Base-by-base conservation (phyloP, 2,113 vertebrate genomes). In the Lanius collurio region DNA sequence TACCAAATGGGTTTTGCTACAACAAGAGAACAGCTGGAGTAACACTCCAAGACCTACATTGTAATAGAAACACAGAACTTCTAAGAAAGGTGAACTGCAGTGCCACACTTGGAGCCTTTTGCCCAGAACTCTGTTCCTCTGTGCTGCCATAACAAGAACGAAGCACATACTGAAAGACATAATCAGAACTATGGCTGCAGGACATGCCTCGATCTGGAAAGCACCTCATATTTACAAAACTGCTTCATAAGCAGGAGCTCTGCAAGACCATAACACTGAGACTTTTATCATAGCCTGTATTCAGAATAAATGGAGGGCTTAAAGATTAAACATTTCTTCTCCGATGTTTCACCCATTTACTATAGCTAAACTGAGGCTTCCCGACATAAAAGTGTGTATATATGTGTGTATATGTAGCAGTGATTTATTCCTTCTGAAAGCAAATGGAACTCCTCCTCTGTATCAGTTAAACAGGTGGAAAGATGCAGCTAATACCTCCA, bases 381-480 rank as follows among this genome's bases (percentile, higher is more conserved):
- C 49, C 27, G 20, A 49, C 5, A 28, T 44, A n/a, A 69, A 57
- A 4, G 1, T 8, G 1, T 30, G 9, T 31, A 5, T 42, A 1
- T 39, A 31, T 57, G 3, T 41, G 23, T 55, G 37, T n/a, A 53
- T 9, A 2, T 4, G 22, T 27, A 81, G 44, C 35, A 80, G 37
- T 31, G 23, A 55, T 53, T 44, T 78, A 62, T 35, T 74, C 33
- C 53, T 37, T 30, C 71, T 64, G 23, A 62, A 81, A 70, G 56
- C 11, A 53, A 93, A 81, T 8, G 5, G 19, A 87, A 70, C 27
- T 63, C 19, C 47, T 77, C 18, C 9, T 76, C 41, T 69, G 2
- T 77, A 57, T 55, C 30, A 63, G 41, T 69, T 37, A 62, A 20
- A 74, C 14, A 46, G 8, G 9, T 53, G 37, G 42, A 76, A 64